A percentile compares a stretch with the other conserved stretches of the same genome.
These are phyloP conservation scores for Deilephila elpenor DNA, from an alignment of 2,888 invertebrate species.

Conservation along the genomic window DNA sequence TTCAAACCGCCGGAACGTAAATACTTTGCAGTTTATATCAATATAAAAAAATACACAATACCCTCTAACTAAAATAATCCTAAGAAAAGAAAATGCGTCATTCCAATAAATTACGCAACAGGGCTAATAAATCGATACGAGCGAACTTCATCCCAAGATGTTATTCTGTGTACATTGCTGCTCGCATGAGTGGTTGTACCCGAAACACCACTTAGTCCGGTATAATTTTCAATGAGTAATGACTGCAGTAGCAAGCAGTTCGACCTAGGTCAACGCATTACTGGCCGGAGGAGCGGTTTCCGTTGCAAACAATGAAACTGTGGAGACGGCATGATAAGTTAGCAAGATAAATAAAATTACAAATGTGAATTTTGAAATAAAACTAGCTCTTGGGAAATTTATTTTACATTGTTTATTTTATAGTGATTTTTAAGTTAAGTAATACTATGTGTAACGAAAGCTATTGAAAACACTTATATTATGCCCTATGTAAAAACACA, in stretches of 20 bases:
- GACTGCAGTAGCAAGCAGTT: constrained; percentile 61
- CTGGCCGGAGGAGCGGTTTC: constrained; percentile 62
- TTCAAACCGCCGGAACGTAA: too few relatives aligned
- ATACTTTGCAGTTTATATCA: too few relatives aligned
- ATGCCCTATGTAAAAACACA: too few relatives aligned
- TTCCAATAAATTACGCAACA: constrained; percentile 57
- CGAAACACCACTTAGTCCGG: constrained; percentile 80
- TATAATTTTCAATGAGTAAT: constrained; percentile 83
- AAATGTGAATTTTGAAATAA: not conserved
- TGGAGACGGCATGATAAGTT: constrained; percentile 44
- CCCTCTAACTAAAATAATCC: not conserved
- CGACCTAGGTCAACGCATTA: constrained; percentile 79
- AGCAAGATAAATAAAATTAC: not conserved
- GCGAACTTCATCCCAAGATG: constrained; percentile 48
- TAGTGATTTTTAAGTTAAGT: too few relatives aligned
- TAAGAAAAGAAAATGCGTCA: constrained; percentile 55
- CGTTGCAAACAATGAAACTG: constrained; percentile 51
- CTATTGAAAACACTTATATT: too few relatives aligned
- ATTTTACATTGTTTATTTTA: too few relatives aligned
- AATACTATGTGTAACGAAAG: too few relatives aligned
- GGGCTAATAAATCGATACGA: constrained; percentile 53
- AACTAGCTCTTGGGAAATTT: too few relatives aligned
- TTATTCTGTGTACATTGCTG: constrained; percentile 49
- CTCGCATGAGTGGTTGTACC: constrained; percentile 70
- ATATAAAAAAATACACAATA: not conserved